Percentiles rank a stretch among this genome's conserved stretches.
Evolutionary conservation across 2,113 vertebrate species (phyloP).

Genomic region (Capra hircus): DNA sequence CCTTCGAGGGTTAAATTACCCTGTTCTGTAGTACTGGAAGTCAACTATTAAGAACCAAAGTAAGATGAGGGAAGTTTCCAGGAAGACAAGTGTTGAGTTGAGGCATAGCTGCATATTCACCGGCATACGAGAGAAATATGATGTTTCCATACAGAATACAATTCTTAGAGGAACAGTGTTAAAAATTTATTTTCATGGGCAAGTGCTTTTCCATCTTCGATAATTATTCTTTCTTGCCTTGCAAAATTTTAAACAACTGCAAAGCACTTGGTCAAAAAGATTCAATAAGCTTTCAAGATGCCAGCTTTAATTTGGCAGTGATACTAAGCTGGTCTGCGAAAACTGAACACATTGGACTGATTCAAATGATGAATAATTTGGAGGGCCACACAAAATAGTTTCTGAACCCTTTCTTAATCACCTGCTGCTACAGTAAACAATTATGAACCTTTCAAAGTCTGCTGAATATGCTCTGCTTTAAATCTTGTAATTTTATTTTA

Average conservation of each 20-base stretch:
- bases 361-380: slow-evolving; percentile 1
- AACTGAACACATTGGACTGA: not conserved
- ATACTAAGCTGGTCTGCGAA: not conserved
- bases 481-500: not conserved
- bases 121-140: not conserved
- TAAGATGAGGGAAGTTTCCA: not conserved
- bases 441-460: not conserved
- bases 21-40: not conserved
- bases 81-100: not conserved
- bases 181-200: not conserved
- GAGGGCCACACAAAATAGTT: not conserved
- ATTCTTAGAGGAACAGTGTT: not conserved
- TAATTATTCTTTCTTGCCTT: slow-evolving; percentile 10
- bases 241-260: slow-evolving; percentile 18
- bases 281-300: slow-evolving; percentile 24
- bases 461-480: not conserved
- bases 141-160: not conserved
- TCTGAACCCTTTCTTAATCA: slow-evolving; percentile 20
- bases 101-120: not conserved
- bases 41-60: not conserved
- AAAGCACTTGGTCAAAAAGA: not conserved
- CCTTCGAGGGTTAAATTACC: not conserved
- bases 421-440: not conserved
- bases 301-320: slow-evolving; percentile 28
- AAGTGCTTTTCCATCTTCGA: not conserved